Evolutionary conservation across 2,797 vertebrate species (phyloP).

Genomic region (Manis pentadactyla): DNA sequence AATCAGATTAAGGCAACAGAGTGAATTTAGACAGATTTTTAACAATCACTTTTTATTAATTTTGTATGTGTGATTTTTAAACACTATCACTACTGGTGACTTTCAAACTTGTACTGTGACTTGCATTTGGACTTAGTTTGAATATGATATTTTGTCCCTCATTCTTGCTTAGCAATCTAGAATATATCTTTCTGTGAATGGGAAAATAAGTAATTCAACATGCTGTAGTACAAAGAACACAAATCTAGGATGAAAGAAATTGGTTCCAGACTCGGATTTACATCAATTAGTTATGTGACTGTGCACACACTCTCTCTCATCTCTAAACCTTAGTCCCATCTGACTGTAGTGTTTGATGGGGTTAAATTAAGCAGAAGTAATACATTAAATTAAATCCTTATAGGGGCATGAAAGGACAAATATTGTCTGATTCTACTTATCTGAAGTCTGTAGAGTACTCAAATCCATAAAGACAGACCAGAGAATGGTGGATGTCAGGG

Average conservation of each 20-base stretch:
- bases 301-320: neutral
- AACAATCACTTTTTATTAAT: neutral
- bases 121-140: neutral
- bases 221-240: neutral
- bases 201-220: neutral
- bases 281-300: neutral
- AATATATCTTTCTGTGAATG: neutral
- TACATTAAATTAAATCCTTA: neutral
- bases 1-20: neutral
- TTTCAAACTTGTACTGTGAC: neutral
- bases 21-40: neutral
- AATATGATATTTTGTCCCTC: neutral
- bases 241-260: neutral
- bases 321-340: neutral
- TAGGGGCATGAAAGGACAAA: neutral
- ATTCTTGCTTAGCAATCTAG: neutral
- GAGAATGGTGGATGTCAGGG: neutral
- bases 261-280: neutral
- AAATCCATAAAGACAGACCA: neutral
- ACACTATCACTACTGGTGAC: neutral
- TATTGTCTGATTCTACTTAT: neutral
- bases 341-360: neutral
- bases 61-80: neutral
- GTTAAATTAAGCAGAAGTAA: neutral
- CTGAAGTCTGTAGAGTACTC: neutral